phyloP scores from a whole-genome alignment of 2,888 invertebrate genomes.

The Pandemis heparana region DNA sequence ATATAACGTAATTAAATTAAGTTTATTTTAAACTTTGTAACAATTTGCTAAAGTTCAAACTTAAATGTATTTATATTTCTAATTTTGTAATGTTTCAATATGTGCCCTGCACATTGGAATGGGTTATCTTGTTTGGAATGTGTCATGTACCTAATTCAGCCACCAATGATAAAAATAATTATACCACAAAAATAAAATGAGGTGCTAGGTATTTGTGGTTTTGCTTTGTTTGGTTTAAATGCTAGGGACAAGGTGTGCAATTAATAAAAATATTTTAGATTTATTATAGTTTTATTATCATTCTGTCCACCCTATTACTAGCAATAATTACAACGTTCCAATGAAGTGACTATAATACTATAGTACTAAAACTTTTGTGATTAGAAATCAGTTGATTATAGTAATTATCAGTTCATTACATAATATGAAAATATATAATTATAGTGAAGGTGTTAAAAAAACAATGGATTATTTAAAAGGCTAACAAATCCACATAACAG shows the following conservation, averaged over 20 bases:
- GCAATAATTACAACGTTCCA: constrained; percentile 33
- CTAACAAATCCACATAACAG: background rate
- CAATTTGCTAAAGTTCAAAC: background rate
- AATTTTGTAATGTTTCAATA: background rate
- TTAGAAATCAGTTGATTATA: constrained; percentile 18
- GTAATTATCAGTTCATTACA: constrained; percentile 24
- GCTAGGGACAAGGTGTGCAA: constrained; percentile 13
- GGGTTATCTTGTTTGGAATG: constrained; percentile 1
- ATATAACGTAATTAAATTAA: background rate
- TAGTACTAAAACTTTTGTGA: constrained; percentile 26
- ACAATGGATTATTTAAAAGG: background rate
- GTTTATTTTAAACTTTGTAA: background rate
- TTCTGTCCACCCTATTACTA: constrained; percentile 42
- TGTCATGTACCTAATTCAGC: background rate
- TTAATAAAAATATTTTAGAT: constrained; percentile 25
- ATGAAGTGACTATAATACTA: constrained; percentile 29
- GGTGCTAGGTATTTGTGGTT: background rate
- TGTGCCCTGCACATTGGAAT: background rate
- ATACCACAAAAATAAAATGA: constrained; percentile 1
- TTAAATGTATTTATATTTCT: background rate
- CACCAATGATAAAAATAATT: constrained; percentile 3
- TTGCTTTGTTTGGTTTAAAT: background rate
- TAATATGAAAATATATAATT: constrained; percentile 9
- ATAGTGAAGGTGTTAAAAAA: background rate
- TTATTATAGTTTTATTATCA: constrained; percentile 36